A percentile compares a stretch with the other conserved stretches of the same genome.
phyloP scores from a whole-genome alignment of 2,113 vertebrate species.

The Glareola pratincola region DNA sequence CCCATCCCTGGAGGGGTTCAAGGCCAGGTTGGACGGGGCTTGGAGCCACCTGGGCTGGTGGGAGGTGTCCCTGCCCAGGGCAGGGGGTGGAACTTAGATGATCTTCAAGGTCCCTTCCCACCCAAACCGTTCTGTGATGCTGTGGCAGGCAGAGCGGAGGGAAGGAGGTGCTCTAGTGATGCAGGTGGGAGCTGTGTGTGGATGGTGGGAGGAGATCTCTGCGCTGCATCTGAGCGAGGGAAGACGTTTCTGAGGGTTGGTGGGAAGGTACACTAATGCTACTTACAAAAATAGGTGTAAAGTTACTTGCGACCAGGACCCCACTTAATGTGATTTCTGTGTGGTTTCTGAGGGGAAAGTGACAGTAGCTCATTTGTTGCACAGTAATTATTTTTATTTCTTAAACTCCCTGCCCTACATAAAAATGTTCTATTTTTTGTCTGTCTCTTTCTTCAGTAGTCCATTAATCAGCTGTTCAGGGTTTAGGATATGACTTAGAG shows the following conservation, averaged over 20 bases:
- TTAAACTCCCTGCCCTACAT: background rate
- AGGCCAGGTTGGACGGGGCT: no score
- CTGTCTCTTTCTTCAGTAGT: background rate
- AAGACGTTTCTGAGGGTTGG: no score
- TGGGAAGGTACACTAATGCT: fast-evolving
- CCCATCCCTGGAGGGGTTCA: no score
- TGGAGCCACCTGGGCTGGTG: no score
- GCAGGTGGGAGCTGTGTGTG: fast-evolving
- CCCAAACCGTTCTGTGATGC: background rate
- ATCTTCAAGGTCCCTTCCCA: background rate
- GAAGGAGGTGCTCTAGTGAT: background rate
- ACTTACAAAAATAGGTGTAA: no score
- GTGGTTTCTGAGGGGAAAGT: background rate
- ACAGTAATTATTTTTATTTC: background rate
- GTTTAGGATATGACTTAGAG: background rate
- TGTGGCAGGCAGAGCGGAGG: background rate
- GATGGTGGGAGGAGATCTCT: background rate
- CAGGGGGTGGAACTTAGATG: no score
- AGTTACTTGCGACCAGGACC: background rate
- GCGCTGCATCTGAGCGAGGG: background rate
- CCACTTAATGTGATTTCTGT: background rate
- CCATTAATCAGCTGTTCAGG: background rate
- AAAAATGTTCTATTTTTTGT: background rate
- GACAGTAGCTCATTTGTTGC: background rate
- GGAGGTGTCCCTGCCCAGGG: no score